Base-by-base conservation (phyloP, 1,140 invertebrate genomes). In the Drosophila bifasciata region DNA sequence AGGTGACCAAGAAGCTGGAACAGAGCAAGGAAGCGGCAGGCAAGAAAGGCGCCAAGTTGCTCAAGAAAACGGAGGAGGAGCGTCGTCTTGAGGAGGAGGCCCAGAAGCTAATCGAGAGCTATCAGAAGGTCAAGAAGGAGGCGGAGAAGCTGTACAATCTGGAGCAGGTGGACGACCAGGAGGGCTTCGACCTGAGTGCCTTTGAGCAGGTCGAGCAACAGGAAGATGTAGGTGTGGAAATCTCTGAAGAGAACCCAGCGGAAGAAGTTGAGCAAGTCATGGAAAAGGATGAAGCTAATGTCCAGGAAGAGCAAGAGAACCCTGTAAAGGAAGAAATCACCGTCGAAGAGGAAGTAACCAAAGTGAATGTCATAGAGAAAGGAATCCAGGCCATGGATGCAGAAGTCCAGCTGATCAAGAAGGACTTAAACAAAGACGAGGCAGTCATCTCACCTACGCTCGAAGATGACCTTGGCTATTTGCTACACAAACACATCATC, bases 41-140 rank as follows among this genome's bases (percentile, higher is more conserved):
- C 6, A 90, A 90, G 7, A 90, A 90, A 50, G 88, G 81, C 0
- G 52, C 83, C 6, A 90, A 86, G 57, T 23, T 90, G 1, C 56
- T 90, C 0, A 90, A 90, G 61, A 91, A 91, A 46, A 86, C 85
- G 5, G 89, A 91, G 1, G 89, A 90, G 23, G 89, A 91, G 52
- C 74, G 83, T 3, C 81, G 79, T 5, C 68, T 91, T 0, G 89
- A 91, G 48, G 63, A 86, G 61, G 89, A 91, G 72, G 89, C 89
- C 3, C 89, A 91, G 15, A 89, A 91, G 56, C 56, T 91, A 5
- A 91, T 91, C 17, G 89, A 91, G 19, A 91, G 89, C 53, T 91
- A 91, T 66, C 89, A 91, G 51, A 91, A 91, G 44, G 89, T 91
- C 7, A 89, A 85, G 21, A 91, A 91, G 48, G 89, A 91, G 25